These are phyloP conservation scores for Hyposoter dolosus DNA, from an alignment of 2,888 invertebrate species.

Conservation along the genomic window DNA sequence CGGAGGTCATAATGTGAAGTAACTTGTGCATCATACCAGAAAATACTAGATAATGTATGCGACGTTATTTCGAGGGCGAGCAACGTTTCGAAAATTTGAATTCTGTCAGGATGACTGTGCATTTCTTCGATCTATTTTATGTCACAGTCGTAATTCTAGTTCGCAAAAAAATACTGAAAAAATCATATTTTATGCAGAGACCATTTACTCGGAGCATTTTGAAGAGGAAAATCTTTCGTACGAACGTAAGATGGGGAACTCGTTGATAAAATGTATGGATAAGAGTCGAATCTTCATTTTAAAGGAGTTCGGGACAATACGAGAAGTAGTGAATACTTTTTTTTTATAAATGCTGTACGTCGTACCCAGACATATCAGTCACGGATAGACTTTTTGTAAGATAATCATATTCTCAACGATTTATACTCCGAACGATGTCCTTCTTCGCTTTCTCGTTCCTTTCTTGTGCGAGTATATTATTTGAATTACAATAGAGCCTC, in stretches of 20 bases:
- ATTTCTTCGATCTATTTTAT: neutral
- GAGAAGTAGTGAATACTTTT: neutral
- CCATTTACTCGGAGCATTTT: neutral
- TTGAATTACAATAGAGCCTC: slow-evolving; percentile 40
- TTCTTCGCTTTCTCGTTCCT: neutral
- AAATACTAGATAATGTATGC: neutral
- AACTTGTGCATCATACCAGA: neutral
- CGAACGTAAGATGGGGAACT: neutral
- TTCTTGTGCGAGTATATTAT: slow-evolving; percentile 29
- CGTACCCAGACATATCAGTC: neutral
- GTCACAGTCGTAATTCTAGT: neutral
- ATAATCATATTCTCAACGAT: slow-evolving; percentile 14
- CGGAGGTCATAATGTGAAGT: neutral
- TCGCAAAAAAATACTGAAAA: neutral
- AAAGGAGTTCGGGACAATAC: neutral
- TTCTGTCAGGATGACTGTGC: neutral
- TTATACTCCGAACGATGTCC: neutral
- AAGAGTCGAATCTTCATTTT: neutral
- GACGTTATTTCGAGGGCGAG: neutral
- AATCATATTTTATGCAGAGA: neutral
- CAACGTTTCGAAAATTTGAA: neutral
- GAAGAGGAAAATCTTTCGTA: neutral
- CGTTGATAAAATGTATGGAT: neutral
- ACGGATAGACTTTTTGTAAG: neutral
- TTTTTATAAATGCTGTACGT: neutral